Conservation (phyloP, 2,888 invertebrate species). For the Macrosoma leucophasiata region DNA sequence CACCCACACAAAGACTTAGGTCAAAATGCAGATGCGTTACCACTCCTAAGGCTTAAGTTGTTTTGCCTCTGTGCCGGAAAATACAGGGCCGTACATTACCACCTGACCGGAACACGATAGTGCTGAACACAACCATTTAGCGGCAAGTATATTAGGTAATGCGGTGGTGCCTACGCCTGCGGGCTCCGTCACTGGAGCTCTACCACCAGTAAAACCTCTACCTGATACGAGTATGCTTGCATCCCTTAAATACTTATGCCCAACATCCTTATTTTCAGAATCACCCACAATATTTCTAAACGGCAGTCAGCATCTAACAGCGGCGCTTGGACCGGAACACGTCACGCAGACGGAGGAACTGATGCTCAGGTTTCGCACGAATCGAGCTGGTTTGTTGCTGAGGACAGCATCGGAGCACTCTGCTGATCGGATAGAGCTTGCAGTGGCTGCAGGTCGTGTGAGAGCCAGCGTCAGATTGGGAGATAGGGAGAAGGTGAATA, state of each 20-base stretch:
- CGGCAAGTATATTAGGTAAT: too few relatives aligned
- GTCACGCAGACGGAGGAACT: constrained; percentile 94
- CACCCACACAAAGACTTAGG: too few relatives aligned
- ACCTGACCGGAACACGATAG: too few relatives aligned
- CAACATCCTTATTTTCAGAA: constrained; percentile 71
- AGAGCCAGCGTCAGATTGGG: constrained; percentile 88
- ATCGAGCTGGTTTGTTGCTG: constrained; percentile 83
- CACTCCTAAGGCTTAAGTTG: too few relatives aligned
- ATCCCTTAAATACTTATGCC: too few relatives aligned
- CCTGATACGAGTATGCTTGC: neutral
- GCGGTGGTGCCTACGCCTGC: too few relatives aligned
- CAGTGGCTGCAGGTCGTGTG: constrained; percentile 88
- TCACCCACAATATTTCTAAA: constrained; percentile 92
- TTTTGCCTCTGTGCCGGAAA: too few relatives aligned
- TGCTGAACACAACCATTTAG: too few relatives aligned
- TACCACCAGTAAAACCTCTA: neutral
- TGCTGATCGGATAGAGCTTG: constrained; percentile 89
- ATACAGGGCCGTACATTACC: too few relatives aligned
- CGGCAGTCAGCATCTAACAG: constrained; percentile 90
- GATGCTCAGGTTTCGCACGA: constrained; percentile 89
- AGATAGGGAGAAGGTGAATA: constrained; percentile 91
- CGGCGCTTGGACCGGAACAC: constrained; percentile 83
- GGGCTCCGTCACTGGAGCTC: too few relatives aligned
- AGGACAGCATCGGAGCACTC: constrained; percentile 87
- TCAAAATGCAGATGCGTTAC: too few relatives aligned